These are phyloP conservation scores for Onychomys arenicola DNA, from an alignment of 2,797 vertebrate genomes.

Conservation along the genomic window DNA sequence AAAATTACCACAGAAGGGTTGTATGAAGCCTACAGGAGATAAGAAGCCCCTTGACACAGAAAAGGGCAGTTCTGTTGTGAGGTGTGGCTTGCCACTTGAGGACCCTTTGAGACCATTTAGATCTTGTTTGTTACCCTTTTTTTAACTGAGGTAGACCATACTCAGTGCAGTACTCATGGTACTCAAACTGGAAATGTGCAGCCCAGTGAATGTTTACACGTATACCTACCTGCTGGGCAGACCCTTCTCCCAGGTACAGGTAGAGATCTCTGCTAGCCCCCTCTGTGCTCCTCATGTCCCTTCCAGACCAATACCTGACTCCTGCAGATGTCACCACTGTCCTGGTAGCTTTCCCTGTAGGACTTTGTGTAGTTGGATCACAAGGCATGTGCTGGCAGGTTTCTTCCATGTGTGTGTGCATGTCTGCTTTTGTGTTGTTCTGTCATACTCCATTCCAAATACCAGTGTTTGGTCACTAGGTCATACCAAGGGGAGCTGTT, in stretches of 20 bases:
- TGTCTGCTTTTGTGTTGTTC: not conserved
- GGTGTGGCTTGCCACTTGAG: not conserved
- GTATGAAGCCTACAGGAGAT: not conserved
- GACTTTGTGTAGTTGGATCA: not conserved
- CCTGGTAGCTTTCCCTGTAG: not conserved
- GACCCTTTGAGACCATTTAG: not conserved
- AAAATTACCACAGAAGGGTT: conserved; percentile 44
- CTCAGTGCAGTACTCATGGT: not conserved
- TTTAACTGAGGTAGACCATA: not conserved
- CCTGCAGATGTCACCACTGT: not conserved
- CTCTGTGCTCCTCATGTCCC: not conserved
- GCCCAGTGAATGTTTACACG: not conserved
- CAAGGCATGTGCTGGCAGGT: not conserved
- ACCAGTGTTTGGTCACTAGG: not conserved
- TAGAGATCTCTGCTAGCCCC: not conserved
- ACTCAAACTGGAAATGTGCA: not conserved
- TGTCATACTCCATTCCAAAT: not conserved
- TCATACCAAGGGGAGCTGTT: not conserved
- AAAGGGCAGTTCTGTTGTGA: conserved; percentile 4
- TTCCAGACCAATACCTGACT: not conserved
- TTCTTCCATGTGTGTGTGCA: not conserved
- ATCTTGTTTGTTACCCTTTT: not conserved
- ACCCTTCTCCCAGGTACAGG: not conserved
- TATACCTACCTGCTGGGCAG: not conserved
- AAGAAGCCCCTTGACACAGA: conserved; percentile 26